These are phyloP conservation scores for Origma solitaria DNA, from an alignment of 2,113 vertebrate genomes.

Conservation along the genomic window DNA sequence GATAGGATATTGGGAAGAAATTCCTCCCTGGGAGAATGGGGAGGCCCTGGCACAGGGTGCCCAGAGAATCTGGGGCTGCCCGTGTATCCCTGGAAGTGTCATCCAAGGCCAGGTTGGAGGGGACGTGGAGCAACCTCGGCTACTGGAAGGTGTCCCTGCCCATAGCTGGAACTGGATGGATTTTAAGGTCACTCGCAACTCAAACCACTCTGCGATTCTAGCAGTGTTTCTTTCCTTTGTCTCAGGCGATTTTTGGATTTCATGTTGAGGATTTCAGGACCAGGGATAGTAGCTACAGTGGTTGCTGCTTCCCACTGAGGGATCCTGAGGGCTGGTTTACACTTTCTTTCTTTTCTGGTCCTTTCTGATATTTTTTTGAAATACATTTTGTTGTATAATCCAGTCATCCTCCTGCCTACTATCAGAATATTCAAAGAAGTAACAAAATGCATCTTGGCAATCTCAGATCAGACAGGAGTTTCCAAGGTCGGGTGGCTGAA, in stretches of 20 bases:
- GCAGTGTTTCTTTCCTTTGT: background rate
- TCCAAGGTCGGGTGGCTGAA: background rate
- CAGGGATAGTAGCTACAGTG: background rate
- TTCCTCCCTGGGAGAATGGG: background rate
- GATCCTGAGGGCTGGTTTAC: background rate
- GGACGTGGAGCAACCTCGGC: too few species aligned
- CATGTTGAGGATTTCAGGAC: background rate
- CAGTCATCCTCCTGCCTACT: background rate
- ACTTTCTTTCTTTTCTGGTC: background rate
- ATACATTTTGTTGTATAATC: background rate
- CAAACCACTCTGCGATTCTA: too few species aligned
- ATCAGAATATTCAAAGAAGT: background rate
- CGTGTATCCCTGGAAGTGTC: too few species aligned
- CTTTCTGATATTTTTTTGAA: background rate
- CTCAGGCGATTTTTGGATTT: background rate
- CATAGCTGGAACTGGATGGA: too few species aligned
- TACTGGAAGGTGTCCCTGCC: too few species aligned
- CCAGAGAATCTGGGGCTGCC: too few species aligned
- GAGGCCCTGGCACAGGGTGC: too few species aligned
- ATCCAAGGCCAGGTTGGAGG: too few species aligned
- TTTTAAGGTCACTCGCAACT: too few species aligned
- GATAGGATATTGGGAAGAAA: background rate
- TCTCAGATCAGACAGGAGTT: background rate
- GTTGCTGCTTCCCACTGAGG: rapidly evolving
- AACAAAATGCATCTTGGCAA: background rate